phyloP scores from a whole-genome alignment of 2,113 vertebrate genomes.

The Atlantisia rogersi region DNA sequence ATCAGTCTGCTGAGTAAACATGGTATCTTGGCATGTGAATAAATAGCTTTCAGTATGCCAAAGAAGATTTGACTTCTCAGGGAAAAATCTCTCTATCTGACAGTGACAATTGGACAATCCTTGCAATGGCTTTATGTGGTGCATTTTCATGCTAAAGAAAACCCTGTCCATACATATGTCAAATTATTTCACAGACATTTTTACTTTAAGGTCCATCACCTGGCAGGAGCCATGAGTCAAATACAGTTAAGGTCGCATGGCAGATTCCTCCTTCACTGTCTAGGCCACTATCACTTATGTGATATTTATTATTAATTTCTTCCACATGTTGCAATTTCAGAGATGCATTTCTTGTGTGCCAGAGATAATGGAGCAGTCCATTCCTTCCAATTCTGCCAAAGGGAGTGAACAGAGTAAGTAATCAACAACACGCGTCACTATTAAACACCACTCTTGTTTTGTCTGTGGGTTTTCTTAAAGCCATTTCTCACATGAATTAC shows the following conservation, averaged over 20 bases:
- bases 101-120: not conserved
- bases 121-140: not conserved
- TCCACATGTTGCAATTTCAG: slow-evolving; percentile 52
- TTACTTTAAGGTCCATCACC: not conserved
- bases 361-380: slow-evolving; percentile 39
- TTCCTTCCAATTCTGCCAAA: slow-evolving; percentile 34
- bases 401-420: slow-evolving; percentile 6
- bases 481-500: not conserved
- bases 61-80: not conserved
- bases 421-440: not conserved
- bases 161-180: not conserved
- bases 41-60: not conserved
- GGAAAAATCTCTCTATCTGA: not conserved
- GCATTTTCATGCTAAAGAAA: not conserved
- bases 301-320: slow-evolving; percentile 46
- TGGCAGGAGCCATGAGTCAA: slow-evolving; percentile 27
- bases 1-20: slow-evolving; percentile 25
- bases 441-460: not conserved
- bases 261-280: not conserved
- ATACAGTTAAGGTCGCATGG: not conserved
- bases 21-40: not conserved
- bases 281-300: slow-evolving; percentile 6
- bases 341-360: slow-evolving; percentile 40
- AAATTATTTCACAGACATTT: not conserved
- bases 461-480: not conserved